Percentiles rank a stretch among this genome's conserved stretches.
Evolutionary conservation across 2,888 invertebrate species (phyloP).

Genomic region (Ornithoptera priamus): DNA sequence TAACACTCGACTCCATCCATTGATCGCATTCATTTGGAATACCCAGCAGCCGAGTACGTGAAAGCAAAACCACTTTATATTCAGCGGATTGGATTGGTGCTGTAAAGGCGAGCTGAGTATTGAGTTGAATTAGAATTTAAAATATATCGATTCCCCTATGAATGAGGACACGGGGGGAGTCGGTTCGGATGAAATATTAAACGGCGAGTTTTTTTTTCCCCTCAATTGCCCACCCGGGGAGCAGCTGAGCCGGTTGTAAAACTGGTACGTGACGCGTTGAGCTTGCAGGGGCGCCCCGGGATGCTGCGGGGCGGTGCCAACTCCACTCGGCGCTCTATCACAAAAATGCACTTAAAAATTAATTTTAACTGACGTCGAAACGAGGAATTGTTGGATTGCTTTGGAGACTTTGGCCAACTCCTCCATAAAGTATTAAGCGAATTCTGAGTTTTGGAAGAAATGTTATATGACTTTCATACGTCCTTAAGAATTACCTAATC

Average conservation of each 20-base stretch:
- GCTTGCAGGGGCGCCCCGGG: background rate
- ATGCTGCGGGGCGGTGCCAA: background rate
- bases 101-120: conserved; percentile 62
- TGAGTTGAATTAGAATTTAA: conserved; percentile 72
- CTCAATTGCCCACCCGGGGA: conserved; percentile 54
- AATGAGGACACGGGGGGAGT: conserved; percentile 39
- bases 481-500: too few species aligned
- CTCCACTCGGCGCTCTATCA: background rate
- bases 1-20: background rate
- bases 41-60: conserved; percentile 1
- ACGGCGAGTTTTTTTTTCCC: conserved; percentile 58
- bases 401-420: too few species aligned
- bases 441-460: too few species aligned
- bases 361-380: background rate
- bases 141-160: conserved; percentile 72
- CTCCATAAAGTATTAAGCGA: too few species aligned
- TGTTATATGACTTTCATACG: too few species aligned
- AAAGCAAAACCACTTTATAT: conserved; percentile 56
- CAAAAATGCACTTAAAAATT: background rate
- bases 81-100: conserved; percentile 63
- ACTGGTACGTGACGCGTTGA: conserved; percentile 65
- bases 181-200: conserved; percentile 64
- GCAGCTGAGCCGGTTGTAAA: conserved; percentile 75
- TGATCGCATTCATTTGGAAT: background rate
- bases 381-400: background rate